These are phyloP conservation scores for Psittacula echo DNA, from an alignment of 2,797 vertebrate species.

Conservation along the genomic window DNA sequence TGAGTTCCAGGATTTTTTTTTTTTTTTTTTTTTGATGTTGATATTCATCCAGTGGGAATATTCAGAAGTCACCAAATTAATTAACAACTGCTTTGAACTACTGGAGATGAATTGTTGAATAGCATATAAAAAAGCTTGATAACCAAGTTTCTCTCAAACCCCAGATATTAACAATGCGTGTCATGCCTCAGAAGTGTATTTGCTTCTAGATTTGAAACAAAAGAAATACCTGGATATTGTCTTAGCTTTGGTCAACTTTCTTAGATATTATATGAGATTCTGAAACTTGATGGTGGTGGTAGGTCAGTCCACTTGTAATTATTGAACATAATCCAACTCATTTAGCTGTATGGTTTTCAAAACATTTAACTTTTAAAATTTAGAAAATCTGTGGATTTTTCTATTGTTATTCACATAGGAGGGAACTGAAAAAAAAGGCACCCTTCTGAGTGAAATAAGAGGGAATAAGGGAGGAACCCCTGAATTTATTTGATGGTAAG, in stretches of 20 bases:
- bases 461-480: neutral
- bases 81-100: neutral
- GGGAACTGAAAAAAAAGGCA: neutral
- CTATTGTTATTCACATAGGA: neutral
- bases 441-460: neutral
- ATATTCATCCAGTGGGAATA: neutral
- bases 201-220: neutral
- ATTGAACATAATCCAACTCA: neutral
- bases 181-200: neutral
- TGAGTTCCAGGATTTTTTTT: neutral
- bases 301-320: neutral
- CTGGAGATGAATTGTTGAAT: neutral
- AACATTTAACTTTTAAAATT: neutral
- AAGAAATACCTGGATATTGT: neutral
- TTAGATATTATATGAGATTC: neutral
- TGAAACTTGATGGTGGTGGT: neutral
- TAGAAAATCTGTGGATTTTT: neutral
- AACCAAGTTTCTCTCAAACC: rapidly evolving
- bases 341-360: neutral
- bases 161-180: neutral
- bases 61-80: neutral
- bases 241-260: neutral
- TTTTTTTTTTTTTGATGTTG: neutral
- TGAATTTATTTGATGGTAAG: neutral
- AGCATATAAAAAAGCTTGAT: neutral